Evolutionary conservation across 2,888 invertebrate genomes (phyloP).

Genomic region (Hemaris fuciformis): DNA sequence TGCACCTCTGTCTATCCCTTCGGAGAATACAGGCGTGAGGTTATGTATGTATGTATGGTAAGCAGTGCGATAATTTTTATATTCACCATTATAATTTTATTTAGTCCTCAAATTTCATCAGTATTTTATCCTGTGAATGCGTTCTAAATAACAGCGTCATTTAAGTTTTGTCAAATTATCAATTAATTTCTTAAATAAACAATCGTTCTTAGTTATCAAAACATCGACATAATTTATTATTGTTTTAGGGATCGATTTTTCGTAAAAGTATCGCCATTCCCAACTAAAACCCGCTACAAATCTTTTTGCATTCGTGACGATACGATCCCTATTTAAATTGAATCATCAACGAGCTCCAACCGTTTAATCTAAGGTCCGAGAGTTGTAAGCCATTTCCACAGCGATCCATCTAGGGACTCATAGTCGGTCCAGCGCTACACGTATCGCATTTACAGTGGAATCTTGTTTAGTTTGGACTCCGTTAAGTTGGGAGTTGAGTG

Average conservation of each 20-base stretch:
- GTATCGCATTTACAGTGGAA: slow-evolving; percentile 14
- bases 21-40: too few relatives aligned
- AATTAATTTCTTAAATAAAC: not conserved
- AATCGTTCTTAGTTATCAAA: too few relatives aligned
- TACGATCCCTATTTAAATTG: slow-evolving; percentile 52
- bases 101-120: too few relatives aligned
- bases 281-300: not conserved
- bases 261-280: not conserved
- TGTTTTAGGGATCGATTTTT: not conserved
- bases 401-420: slow-evolving; percentile 37
- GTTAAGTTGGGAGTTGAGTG: not conserved
- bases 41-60: too few relatives aligned
- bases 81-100: too few relatives aligned
- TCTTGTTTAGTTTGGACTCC: slow-evolving; percentile 10
- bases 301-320: not conserved
- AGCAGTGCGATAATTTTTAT: too few relatives aligned
- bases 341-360: slow-evolving; percentile 58
- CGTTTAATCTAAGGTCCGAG: slow-evolving; percentile 35
- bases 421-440: slow-evolving; percentile 35
- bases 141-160: too few relatives aligned
- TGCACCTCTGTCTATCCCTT: too few relatives aligned
- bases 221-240: too few relatives aligned
- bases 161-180: too few relatives aligned
- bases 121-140: too few relatives aligned
- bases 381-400: slow-evolving; percentile 20